Evolutionary conservation across 2,113 vertebrate genomes (phyloP).

Genomic region (Turnix velox): DNA sequence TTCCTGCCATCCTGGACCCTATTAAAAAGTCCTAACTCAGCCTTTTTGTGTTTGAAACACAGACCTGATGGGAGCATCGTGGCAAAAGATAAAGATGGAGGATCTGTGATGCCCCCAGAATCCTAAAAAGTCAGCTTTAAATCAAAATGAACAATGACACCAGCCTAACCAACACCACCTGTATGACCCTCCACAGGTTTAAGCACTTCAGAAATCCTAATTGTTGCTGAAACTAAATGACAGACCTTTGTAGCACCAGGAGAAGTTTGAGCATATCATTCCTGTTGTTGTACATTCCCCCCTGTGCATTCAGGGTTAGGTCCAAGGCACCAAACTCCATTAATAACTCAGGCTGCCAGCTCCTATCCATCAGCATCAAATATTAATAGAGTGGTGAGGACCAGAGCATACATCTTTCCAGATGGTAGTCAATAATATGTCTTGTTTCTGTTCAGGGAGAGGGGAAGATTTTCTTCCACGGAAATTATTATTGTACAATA

Average conservation of each 20-base stretch:
- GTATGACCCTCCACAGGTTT: not conserved
- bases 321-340: constrained; percentile 36
- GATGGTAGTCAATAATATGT: constrained; percentile 50
- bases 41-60: not conserved
- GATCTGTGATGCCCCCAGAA: not conserved
- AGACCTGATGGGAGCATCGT: not conserved
- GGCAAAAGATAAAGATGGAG: not conserved
- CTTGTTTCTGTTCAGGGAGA: constrained; percentile 39
- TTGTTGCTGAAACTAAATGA: not conserved
- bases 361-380: constrained; percentile 65
- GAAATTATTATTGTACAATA: constrained; percentile 52
- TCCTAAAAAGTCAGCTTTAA: not conserved
- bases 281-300: not conserved
- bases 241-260: not conserved
- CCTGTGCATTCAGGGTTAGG: not conserved
- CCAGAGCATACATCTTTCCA: constrained; percentile 29
- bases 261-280: not conserved
- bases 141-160: not conserved
- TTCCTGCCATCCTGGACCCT: no score
- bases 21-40: no score
- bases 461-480: constrained; percentile 12
- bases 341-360: constrained; percentile 54
- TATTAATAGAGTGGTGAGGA: constrained; percentile 52
- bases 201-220: not conserved
- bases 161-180: not conserved